These are phyloP conservation scores for Thalassaphorura encarpata DNA, from an alignment of 1,140 invertebrate genomes.

Conservation along the genomic window DNA sequence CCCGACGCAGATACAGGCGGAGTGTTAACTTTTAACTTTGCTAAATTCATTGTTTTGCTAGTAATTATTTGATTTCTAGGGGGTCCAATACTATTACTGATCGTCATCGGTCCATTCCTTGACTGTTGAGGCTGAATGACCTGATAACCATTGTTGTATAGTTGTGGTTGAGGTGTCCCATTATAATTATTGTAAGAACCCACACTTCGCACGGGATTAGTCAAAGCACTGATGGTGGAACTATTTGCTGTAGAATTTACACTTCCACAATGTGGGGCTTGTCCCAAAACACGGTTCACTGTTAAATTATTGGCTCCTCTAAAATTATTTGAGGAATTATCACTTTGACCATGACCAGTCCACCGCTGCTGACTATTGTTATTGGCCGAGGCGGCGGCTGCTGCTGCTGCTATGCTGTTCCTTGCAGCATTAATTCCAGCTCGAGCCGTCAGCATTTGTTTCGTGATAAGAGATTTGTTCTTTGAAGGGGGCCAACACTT, in stretches of 20 bases:
- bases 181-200: background rate
- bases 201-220: background rate
- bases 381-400: too few relatives aligned
- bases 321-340: too few relatives aligned
- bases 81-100: background rate
- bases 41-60: slow-evolving; percentile 6
- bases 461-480: slow-evolving; percentile 24
- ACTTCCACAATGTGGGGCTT: too few relatives aligned
- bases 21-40: slow-evolving; percentile 10
- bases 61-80: background rate
- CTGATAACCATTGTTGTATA: background rate
- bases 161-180: background rate
- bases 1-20: slow-evolving; percentile 9
- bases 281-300: too few relatives aligned
- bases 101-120: background rate
- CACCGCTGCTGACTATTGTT: too few relatives aligned
- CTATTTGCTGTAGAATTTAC: too few relatives aligned
- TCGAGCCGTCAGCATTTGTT: too few relatives aligned
- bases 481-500: slow-evolving; percentile 27
- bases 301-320: too few relatives aligned
- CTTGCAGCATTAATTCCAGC: too few relatives aligned
- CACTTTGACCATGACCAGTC: too few relatives aligned
- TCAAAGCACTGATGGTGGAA: too few relatives aligned
- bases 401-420: too few relatives aligned
- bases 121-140: background rate